Conservation (phyloP, 2,888 invertebrate species). For the Eutolmus rufibarbis region DNA sequence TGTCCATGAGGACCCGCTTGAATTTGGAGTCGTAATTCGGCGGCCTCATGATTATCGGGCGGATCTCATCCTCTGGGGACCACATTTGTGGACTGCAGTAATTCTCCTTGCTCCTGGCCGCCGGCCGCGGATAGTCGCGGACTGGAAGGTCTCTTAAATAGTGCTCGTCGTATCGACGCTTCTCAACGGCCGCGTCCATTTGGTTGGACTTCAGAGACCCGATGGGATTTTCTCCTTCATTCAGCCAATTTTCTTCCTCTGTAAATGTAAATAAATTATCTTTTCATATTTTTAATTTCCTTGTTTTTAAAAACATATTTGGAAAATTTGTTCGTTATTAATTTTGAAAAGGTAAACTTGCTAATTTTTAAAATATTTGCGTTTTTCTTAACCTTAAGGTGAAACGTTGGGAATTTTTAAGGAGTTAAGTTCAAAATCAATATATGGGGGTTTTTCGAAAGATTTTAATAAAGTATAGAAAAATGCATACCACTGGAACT, state of each 20-base stretch:
- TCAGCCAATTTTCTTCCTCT: constrained; percentile 63
- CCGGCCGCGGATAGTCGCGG: background rate
- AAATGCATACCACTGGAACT: constrained; percentile 62
- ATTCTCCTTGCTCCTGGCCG: constrained; percentile 43
- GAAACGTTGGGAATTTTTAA: too few species aligned
- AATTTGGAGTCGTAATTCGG: constrained; percentile 61
- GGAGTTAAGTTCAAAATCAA: too few species aligned
- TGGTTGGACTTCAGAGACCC: constrained; percentile 60
- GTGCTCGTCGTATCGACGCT: constrained; percentile 57
- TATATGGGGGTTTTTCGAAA: too few species aligned
- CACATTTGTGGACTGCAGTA: constrained; percentile 51
- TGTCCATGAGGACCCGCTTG: constrained; percentile 57
- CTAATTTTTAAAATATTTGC: too few species aligned
- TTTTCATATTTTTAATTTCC: too few species aligned
- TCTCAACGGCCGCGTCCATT: constrained; percentile 51
- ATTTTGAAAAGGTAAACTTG: too few species aligned
- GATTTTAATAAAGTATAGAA: background rate
- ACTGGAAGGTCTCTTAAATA: constrained; percentile 60
- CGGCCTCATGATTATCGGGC: constrained; percentile 61
- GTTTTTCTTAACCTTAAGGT: too few species aligned
- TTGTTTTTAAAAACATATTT: too few species aligned
- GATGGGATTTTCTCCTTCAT: constrained; percentile 61
- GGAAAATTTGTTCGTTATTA: too few species aligned
- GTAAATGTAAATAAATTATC: constrained; percentile 34
- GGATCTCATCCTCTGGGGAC: constrained; percentile 61